Percentiles rank a stretch among this genome's conserved stretches.
Conservation (phyloP, 2,888 invertebrate species). For the Ormyrus thymus region DNA sequence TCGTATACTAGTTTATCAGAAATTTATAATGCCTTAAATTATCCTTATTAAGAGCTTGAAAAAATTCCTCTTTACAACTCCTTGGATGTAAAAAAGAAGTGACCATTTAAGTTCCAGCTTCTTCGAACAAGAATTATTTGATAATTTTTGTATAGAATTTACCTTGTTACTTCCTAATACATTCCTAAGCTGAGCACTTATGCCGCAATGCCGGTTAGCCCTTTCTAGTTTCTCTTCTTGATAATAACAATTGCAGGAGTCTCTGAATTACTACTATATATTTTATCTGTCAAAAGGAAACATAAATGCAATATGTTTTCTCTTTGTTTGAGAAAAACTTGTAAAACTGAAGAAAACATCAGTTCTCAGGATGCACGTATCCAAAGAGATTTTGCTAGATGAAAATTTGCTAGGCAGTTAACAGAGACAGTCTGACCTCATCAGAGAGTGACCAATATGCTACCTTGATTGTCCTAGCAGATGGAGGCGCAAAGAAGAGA, state of each 20-base stretch:
- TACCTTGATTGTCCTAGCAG: slow-evolving; percentile 73
- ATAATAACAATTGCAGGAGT: slow-evolving; percentile 39
- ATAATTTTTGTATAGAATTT: slow-evolving; percentile 35
- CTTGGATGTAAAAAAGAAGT: slow-evolving; percentile 49
- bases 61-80: slow-evolving; percentile 54
- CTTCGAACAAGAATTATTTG: slow-evolving; percentile 44
- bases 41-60: slow-evolving; percentile 55
- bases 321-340: slow-evolving; percentile 39
- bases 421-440: slow-evolving; percentile 37
- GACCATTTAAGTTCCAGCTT: slow-evolving; percentile 51
- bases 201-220: slow-evolving; percentile 61
- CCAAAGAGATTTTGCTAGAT: slow-evolving; percentile 37
- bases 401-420: slow-evolving; percentile 43
- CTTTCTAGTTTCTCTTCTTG: slow-evolving; percentile 65
- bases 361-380: slow-evolving; percentile 24
- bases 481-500: slow-evolving; percentile 74
- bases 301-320: slow-evolving; percentile 15
- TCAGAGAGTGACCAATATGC: slow-evolving; percentile 69
- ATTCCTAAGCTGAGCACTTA: slow-evolving; percentile 52
- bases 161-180: slow-evolving; percentile 49
- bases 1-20: slow-evolving; percentile 56
- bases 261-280: slow-evolving; percentile 41
- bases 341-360: slow-evolving; percentile 31
- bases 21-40: slow-evolving; percentile 50
- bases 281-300: slow-evolving; percentile 46